Conservation (phyloP, 2,113 vertebrate species). For the Cricetomys ansorgei region DNA sequence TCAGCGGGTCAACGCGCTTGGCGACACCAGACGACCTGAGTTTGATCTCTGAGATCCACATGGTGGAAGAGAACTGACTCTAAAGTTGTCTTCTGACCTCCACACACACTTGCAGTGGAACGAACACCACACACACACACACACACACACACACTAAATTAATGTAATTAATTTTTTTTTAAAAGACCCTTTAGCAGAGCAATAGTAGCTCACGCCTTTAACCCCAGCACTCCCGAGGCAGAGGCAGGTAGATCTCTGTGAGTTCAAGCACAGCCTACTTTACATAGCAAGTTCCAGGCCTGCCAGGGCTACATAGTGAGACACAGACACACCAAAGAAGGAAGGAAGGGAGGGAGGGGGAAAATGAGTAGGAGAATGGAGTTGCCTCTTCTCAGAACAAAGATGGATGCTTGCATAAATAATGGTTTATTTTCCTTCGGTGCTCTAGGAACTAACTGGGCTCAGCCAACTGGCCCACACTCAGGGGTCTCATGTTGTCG, state of each 20-base stretch:
- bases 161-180: background rate
- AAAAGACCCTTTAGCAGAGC: no score
- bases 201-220: background rate
- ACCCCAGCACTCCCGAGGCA: background rate
- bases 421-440: background rate
- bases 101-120: background rate
- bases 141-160: no score
- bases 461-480: background rate
- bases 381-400: no score
- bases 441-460: background rate
- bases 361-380: background rate
- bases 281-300: background rate
- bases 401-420: background rate
- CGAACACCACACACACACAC: background rate
- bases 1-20: background rate
- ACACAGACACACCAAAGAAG: background rate
- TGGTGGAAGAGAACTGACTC: background rate
- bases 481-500: background rate
- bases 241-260: background rate
- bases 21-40: background rate
- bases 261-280: background rate
- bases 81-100: background rate
- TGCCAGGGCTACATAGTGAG: background rate
- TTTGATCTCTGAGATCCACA: background rate
- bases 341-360: background rate